These are phyloP conservation scores for Eurytemora carolleeae DNA, from an alignment of 1,140 invertebrate species.

Conservation along the genomic window DNA sequence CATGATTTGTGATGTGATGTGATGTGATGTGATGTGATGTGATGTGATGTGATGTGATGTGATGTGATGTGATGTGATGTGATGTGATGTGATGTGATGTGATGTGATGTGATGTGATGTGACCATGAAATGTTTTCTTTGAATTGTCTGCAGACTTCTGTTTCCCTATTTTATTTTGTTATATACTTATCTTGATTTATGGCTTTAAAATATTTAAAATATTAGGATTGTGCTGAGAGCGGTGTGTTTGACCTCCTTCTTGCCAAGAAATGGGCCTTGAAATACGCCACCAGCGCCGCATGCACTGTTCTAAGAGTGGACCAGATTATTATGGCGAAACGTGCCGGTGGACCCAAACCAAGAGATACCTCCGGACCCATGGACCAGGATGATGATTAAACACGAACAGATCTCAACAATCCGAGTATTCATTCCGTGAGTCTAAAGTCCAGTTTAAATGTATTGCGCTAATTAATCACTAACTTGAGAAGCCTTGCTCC, in stretches of 20 bases:
- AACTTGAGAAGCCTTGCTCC: no score
- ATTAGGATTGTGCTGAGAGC: constrained; percentile 49
- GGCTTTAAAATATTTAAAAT: constrained; percentile 32
- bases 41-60: no score
- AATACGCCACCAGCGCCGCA: constrained; percentile 81
- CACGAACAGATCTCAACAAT: no score
- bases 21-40: no score
- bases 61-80: no score
- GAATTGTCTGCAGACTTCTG: background rate
- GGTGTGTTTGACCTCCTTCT: constrained; percentile 65
- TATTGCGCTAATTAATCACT: no score
- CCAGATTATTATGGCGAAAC: constrained; percentile 96
- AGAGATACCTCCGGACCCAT: constrained; percentile 33
- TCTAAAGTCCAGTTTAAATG: no score
- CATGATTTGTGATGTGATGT: no score
- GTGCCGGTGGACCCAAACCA: constrained; percentile 80
- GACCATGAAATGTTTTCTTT: constrained; percentile 5
- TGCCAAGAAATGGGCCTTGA: constrained; percentile 77
- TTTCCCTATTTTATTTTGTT: background rate
- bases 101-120: no score
- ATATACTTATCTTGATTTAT: constrained; percentile 21
- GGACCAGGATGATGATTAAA: constrained; percentile 46
- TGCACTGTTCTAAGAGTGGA: constrained; percentile 86
- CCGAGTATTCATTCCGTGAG: no score
- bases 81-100: no score